Evolutionary conservation across 2,113 vertebrate species (phyloP), one percentile per base, ranked within the genome.

Genomic region (Aptenodytes forsteri): DNA sequence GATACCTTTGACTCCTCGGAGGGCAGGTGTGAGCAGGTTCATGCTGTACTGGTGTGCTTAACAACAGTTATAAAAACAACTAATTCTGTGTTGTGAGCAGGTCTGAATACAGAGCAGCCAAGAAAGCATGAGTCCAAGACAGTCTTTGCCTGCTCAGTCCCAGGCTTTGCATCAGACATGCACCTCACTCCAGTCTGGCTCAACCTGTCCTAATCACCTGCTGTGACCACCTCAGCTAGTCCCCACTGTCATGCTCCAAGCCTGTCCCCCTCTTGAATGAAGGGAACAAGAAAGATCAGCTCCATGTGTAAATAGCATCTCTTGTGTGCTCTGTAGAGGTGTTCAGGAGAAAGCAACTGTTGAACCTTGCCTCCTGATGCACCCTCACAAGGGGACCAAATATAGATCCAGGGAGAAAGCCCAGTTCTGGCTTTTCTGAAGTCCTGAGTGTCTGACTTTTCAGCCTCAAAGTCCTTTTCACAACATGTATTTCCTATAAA

Each of bases 401-500:
- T 44, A 34, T 6, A 94, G n/a, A 86, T 71, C 25, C 47, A 36
- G 1, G 1, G 13, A 94, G 54, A 75, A 94, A 86, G 30, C 34
- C 72, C 52, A 54, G 1, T 50, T 66, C 49, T 83, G 85, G 30
- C 34, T 71, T 93, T 77, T 55, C 46, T 62, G 58, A 58, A 93
- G 50, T 44, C 79, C 87, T 36, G 29, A 65, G n/a, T 72, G 78
- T 85, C 88, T 97, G 95, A 83, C 92, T 97, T 97, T 70, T 54
- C 58, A 96, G 76, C 46, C 83, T 97, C 79, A 91, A 30, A 95
- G 90, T 88, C 67, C 83, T 88, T 90, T 83, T 78, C 44, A 29
- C 83, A 92, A 83, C 56, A 73, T 81, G 59, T 11, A 96, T 83
- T 93, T 88, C 29, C 4, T 96, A 93, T 93, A 96, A 97, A 97